These are phyloP conservation scores for Boloria selene DNA, from an alignment of 2,888 invertebrate species.

Conservation along the genomic window DNA sequence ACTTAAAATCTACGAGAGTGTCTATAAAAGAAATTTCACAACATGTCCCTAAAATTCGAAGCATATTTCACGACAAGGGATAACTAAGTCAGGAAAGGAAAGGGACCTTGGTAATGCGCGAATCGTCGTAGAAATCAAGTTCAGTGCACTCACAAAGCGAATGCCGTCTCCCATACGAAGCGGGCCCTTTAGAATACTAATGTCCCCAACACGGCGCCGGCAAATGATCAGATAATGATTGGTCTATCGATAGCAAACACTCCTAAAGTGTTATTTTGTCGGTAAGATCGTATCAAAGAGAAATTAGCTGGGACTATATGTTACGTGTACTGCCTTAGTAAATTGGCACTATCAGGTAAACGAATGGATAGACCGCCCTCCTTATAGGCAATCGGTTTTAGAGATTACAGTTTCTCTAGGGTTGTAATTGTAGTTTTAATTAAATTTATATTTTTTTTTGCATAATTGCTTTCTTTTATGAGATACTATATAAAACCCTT, in stretches of 20 bases:
- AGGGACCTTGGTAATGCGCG: slow-evolving; percentile 18
- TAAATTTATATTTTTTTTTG: neutral
- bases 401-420: neutral
- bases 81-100: slow-evolving; percentile 11
- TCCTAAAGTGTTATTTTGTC: slow-evolving; percentile 15
- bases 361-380: neutral
- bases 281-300: slow-evolving; percentile 21
- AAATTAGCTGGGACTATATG: slow-evolving; percentile 17
- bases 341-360: neutral
- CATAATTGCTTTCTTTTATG: too few relatives aligned
- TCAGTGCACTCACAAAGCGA: slow-evolving; percentile 38
- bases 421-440: neutral
- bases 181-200: slow-evolving; percentile 35
- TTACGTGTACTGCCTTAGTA: slow-evolving; percentile 13
- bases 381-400: neutral
- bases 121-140: slow-evolving; percentile 29
- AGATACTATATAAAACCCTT: too few relatives aligned
- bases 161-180: slow-evolving; percentile 30
- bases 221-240: slow-evolving; percentile 33
- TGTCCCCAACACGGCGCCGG: slow-evolving; percentile 24
- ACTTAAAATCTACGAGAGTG: neutral
- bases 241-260: slow-evolving; percentile 26
- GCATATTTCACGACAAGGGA: neutral
- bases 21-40: neutral
- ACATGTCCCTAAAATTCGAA: neutral